A percentile compares a stretch with the other conserved stretches of the same genome.
Conservation (phyloP, 2,797 vertebrate species). For the Rhynchotus rufescens region DNA sequence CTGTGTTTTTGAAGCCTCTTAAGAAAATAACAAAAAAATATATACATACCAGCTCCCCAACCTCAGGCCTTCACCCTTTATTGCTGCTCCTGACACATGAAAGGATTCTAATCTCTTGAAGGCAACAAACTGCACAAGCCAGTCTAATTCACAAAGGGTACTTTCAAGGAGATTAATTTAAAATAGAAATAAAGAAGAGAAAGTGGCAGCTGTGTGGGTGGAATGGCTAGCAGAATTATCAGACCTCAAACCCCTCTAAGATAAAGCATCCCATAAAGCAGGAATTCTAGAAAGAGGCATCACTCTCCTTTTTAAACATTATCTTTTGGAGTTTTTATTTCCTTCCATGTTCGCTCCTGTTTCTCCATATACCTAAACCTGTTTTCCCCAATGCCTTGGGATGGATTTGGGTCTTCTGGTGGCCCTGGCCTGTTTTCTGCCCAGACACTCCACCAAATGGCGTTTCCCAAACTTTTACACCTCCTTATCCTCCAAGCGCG, state of each 20-base stretch:
- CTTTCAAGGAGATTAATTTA: background rate
- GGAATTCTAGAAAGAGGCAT: background rate
- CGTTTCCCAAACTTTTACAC: background rate
- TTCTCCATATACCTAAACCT: background rate
- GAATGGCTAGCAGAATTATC: background rate
- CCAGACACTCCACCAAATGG: background rate
- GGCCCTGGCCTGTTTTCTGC: conserved; percentile 8
- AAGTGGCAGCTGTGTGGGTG: background rate
- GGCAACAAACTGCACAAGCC: background rate
- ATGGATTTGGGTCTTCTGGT: conserved; percentile 31
- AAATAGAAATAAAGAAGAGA: background rate
- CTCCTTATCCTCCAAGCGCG: background rate
- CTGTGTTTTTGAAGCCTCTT: background rate
- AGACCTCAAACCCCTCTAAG: background rate
- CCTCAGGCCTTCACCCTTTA: background rate
- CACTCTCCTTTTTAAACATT: background rate
- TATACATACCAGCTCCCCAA: background rate
- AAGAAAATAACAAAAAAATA: background rate
- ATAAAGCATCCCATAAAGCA: background rate
- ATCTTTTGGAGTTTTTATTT: background rate
- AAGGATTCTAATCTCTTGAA: background rate
- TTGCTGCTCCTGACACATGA: background rate
- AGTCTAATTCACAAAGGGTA: background rate
- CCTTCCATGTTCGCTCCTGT: background rate
- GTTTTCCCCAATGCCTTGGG: conserved; percentile 13